Percentiles rank a stretch among this genome's conserved stretches.
These are phyloP conservation scores for Scolopax bukidnonensis DNA, from an alignment of 2,797 vertebrate species.

Conservation along the genomic window DNA sequence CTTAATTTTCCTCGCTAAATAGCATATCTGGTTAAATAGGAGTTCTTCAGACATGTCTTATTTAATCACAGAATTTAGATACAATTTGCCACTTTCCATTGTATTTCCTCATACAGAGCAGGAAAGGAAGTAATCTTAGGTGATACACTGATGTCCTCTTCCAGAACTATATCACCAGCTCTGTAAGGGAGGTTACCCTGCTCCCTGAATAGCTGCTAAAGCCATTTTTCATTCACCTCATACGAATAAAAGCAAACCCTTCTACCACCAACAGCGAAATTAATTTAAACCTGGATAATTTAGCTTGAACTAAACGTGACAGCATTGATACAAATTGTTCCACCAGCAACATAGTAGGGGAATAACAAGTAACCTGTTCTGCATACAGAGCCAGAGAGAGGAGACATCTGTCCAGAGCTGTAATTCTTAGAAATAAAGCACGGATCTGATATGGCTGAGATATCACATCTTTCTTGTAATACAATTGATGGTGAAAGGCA, in stretches of 20 bases:
- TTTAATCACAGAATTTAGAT: not conserved
- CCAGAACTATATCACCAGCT: accelerated
- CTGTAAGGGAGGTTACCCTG: not conserved
- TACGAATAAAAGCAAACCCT: not conserved
- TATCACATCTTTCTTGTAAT: not conserved
- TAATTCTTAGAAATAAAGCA: not conserved
- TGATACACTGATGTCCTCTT: not conserved
- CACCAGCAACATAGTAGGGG: not conserved
- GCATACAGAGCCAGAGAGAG: not conserved
- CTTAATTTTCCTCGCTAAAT: not conserved
- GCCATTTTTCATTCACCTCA: not conserved
- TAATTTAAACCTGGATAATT: not conserved
- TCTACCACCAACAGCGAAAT: not conserved
- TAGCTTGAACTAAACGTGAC: not conserved
- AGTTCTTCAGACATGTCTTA: not conserved
- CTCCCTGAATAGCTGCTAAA: not conserved
- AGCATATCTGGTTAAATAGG: not conserved
- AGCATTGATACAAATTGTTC: not conserved
- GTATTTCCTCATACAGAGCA: not conserved
- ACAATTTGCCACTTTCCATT: not conserved
- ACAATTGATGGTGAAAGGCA: not conserved
- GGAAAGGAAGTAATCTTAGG: not conserved
- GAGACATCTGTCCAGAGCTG: not conserved
- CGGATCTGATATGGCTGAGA: not conserved
- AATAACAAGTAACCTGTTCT: not conserved